phyloP scores from a whole-genome alignment of 2,888 invertebrate genomes.

The Lithophane ornitopus region DNA sequence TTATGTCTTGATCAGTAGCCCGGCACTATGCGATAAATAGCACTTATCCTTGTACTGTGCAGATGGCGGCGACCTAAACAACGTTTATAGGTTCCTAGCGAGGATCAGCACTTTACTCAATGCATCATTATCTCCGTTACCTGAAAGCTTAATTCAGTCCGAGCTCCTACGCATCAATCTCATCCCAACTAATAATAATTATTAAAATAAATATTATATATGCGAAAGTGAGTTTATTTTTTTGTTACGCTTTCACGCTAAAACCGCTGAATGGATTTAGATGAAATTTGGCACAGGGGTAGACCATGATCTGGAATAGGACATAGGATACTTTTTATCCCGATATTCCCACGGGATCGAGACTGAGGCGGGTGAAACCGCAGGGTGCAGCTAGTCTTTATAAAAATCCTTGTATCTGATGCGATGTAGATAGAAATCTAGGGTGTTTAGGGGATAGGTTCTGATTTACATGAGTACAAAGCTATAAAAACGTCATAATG shows the following conservation, averaged over 20 bases:
- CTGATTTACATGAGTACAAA: background rate
- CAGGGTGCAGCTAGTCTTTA: background rate
- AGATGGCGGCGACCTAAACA: constrained; percentile 7
- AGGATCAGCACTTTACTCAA: background rate
- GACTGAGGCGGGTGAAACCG: no score
- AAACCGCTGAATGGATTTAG: no score
- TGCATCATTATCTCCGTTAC: background rate
- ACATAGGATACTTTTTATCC: no score
- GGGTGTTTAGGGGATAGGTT: background rate
- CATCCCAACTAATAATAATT: no score
- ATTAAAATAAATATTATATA: no score
- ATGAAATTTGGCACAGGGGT: no score
- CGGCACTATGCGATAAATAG: background rate
- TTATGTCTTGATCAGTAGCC: background rate
- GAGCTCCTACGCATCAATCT: background rate
- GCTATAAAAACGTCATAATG: no score
- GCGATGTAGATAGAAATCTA: background rate
- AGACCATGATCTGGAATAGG: no score
- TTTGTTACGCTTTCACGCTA: no score
- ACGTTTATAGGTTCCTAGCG: constrained; percentile 13
- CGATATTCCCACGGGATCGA: no score
- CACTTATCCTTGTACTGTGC: constrained; percentile 2
- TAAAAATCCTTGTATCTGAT: no score
- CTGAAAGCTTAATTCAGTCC: background rate
- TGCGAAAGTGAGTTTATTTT: no score